A percentile compares a stretch with the other conserved stretches of the same genome.
Conservation (phyloP, 2,113 vertebrate species). For the Procapra przewalskii region DNA sequence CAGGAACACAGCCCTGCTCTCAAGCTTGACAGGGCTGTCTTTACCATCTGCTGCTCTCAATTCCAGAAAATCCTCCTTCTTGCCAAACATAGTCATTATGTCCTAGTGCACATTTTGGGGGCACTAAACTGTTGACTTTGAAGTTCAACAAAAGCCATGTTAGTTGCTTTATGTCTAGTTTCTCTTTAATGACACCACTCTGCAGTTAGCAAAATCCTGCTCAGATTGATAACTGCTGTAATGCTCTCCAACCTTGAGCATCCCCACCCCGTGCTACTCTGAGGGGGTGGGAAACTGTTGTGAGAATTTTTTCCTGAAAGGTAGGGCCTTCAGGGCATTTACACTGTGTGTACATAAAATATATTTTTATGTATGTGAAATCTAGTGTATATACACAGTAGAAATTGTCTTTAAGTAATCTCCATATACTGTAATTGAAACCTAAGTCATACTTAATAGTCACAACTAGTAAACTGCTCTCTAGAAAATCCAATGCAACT, state of each 20-base stretch:
- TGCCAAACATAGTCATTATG: conserved; percentile 69
- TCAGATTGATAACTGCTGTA: not conserved
- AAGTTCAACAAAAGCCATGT: conserved; percentile 54
- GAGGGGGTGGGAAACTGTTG: not conserved
- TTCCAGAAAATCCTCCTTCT: conserved; percentile 57
- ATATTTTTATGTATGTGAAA: not conserved
- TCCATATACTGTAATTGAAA: not conserved
- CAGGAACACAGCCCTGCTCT: conserved; percentile 64
- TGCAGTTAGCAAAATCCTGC: conserved; percentile 25
- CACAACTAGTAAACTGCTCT: not conserved
- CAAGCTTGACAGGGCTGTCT: conserved; percentile 65
- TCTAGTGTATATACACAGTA: not conserved
- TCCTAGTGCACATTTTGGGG: conserved; percentile 41
- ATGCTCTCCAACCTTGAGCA: not conserved
- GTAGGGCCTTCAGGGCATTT: not conserved
- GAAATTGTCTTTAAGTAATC: not conserved
- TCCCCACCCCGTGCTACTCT: not conserved
- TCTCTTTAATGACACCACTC: conserved; percentile 42
- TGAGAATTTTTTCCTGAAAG: not conserved
- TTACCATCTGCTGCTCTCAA: conserved; percentile 57
- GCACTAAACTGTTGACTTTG: conserved; percentile 46
- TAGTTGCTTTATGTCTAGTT: conserved; percentile 46
- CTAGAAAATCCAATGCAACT: not conserved
- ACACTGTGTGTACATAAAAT: not conserved
- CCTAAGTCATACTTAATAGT: not conserved